Percentiles rank a stretch among this genome's conserved stretches.
These are phyloP conservation scores for Parnassius orleans DNA, from an alignment of 2,888 invertebrate genomes.

Conservation along the genomic window DNA sequence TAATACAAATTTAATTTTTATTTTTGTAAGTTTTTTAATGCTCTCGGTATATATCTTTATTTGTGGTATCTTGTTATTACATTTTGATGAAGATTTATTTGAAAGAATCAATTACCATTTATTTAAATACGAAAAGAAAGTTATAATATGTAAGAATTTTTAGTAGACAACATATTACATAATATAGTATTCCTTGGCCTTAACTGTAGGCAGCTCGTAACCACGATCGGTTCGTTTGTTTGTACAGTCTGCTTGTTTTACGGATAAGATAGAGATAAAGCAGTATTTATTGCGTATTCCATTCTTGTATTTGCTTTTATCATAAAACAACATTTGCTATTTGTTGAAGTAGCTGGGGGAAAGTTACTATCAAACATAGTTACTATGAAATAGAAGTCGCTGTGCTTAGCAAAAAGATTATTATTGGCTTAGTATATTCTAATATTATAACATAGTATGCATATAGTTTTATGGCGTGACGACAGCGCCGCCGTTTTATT, in stretches of 20 bases:
- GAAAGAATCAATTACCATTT: no score
- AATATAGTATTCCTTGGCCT: constrained; percentile 11
- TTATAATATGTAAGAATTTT: no score
- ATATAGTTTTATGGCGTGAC: no score
- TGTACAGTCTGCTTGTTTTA: constrained; percentile 53
- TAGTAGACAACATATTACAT: no score
- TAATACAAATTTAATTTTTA: no score
- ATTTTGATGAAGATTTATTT: no score
- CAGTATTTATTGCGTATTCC: constrained; percentile 64
- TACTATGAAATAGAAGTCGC: constrained; percentile 22
- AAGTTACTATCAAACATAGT: constrained; percentile 39
- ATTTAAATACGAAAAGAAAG: no score
- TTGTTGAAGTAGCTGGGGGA: constrained; percentile 35
- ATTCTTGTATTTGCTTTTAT: constrained; percentile 59
- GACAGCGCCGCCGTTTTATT: no score
- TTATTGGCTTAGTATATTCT: background rate
- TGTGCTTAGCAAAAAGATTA: constrained; percentile 4
- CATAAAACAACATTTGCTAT: constrained; percentile 52
- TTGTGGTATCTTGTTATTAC: no score
- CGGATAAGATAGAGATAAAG: constrained; percentile 63
- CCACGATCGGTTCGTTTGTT: constrained; percentile 39
- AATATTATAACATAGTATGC: no score
- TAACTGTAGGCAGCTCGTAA: constrained; percentile 28
- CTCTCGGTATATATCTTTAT: no score
- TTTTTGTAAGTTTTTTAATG: no score